Base-by-base conservation (phyloP, 2,888 invertebrate species). In the Papilio protenor region DNA sequence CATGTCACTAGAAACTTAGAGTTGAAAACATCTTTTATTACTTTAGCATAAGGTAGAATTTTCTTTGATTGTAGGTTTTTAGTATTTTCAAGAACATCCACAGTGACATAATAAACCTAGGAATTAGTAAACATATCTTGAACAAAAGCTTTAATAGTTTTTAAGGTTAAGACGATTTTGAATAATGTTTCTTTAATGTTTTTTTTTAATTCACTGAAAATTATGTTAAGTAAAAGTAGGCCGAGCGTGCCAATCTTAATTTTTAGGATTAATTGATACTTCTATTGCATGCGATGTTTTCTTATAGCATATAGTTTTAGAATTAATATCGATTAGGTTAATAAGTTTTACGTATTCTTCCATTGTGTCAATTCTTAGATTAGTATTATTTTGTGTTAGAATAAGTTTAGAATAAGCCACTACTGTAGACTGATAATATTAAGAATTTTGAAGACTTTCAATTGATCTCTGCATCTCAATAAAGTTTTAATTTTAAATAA, bases 381-480 rank as follows among this genome's bases (percentile, higher is more conserved):
- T 73, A 78, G 14, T 18, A 18, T 75, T 74, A 21, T 40, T 49
- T 23, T 77, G n/a, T 52, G 40, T 2, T 57, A 79, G 76, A 57
- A 76, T 74, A 73, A 79, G 75, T 69, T 79, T 79, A 83, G 81
- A 73, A 23, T 80, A 82, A 80, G 82, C 81, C 81, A 83, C 81
- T 82, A 79, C 83, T 85, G 85, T 91, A 91, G 91, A 92, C 92
- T 94, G 91, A 92, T 90, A 87, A 84, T 82, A 81, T 89, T 92
- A 93, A 92, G 91, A 86, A 91, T 85, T 83, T 89, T 87, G 88
- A 93, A 92, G 94, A 94, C 94, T 94, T 94, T 94, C 94, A 87
- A 91, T 93, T 94, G 94, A 94, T 94, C 94, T 94, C 94, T 87
- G 88, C 90, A 89, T 91, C 87, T 92, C 88, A 91, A 91, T 92